Evolutionary conservation across 2,797 vertebrate genomes (phyloP), one percentile per base, ranked within the genome.

Genomic region (Aldrovandia affinis): DNA sequence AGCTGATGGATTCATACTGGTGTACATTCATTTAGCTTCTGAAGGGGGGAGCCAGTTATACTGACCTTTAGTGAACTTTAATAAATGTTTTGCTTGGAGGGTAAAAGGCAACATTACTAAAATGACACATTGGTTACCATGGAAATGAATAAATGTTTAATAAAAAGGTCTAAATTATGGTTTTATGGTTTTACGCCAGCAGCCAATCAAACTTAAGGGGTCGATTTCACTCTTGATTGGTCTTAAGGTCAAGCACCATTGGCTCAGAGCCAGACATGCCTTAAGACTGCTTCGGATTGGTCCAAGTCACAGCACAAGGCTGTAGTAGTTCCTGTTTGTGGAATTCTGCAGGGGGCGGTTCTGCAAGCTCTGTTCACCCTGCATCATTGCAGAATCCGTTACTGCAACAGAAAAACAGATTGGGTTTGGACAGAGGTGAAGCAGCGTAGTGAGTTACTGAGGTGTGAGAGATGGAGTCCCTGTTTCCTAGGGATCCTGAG

Each of bases 1-100:
- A 82, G 83, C 59, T 86, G 84, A 80, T 80, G 84, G 80, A 86
- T 73, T 83, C 80, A 86, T 50, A 33, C 84, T 85, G 89, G 92
- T 89, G 92, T 91, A 92, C 89, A 87, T 86, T 81, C 81, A 87
- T 81, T 30, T 20, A 36, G 28, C 7, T 50, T 12, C 6, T 50
- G 18, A 57, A 3, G 5, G n/a, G 22, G 57, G 12, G 30, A 33
- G 3, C 9, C 63, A 68, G 30, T 33, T 10, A 30, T 5, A 70
- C 50, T 54, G 50, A 73, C 25, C 50, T 75, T 81, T 59, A n/a
- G n/a, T n/a, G n/a, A n/a, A n/a, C n/a, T n/a, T n/a, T n/a, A n/a
- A n/a, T n/a, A n/a, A 73, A 82, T 82, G 36, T 83, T 78, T 83
- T 77, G 54, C 39, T 78, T 14, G 57, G 57, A 54, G 36, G 12